Evolutionary conservation across 2,888 invertebrate species (phyloP).

Genomic region (Eupeodes luniger): DNA sequence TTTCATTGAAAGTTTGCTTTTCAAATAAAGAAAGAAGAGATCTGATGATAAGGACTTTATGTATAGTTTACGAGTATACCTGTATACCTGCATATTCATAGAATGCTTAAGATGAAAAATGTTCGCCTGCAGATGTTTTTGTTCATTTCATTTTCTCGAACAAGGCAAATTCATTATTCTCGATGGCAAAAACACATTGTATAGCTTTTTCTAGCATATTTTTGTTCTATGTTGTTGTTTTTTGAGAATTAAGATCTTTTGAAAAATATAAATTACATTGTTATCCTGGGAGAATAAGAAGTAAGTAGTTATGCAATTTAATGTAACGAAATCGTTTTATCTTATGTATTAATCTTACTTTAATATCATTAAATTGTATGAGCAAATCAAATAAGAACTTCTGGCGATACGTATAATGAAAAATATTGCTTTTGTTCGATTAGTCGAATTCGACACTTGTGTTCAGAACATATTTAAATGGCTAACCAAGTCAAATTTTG

Average conservation of each 20-base stretch:
- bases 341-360: no score
- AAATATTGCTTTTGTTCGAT: no score
- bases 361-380: no score
- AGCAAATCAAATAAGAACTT: no score
- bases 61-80: background rate
- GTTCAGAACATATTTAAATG: no score
- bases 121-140: constrained; percentile 3
- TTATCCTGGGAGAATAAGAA: background rate
- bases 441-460: no score
- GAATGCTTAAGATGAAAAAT: background rate
- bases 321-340: background rate
- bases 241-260: background rate
- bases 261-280: background rate
- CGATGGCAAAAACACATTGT: background rate
- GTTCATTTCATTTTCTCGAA: constrained; percentile 7
- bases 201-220: background rate
- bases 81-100: no score
- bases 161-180: constrained; percentile 9
- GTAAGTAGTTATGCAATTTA: background rate
- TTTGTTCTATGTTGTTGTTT: background rate
- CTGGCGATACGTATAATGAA: no score
- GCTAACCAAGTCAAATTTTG: no score
- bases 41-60: background rate
- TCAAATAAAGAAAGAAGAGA: background rate
- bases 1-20: constrained; percentile 27